These are phyloP conservation scores for Huso huso DNA, from an alignment of 2,797 vertebrate genomes.

Conservation along the genomic window DNA sequence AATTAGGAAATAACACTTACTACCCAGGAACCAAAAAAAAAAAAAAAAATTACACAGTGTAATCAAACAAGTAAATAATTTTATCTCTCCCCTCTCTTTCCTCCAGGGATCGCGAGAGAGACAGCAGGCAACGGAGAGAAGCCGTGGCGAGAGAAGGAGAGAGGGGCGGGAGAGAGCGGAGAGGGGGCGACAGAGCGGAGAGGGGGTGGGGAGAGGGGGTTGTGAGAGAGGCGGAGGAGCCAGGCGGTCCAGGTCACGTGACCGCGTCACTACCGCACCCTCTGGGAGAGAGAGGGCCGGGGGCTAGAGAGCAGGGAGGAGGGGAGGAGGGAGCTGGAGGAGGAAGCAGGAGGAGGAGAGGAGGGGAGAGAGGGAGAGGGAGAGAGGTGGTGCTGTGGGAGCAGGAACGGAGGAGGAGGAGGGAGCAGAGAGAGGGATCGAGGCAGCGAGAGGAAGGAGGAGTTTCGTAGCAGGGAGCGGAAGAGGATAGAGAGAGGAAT, in stretches of 20 bases:
- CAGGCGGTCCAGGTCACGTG: conserved; percentile 68
- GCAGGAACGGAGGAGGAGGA: conserved; percentile 2
- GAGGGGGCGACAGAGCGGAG: conserved; percentile 55
- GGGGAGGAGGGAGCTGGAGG: conserved; percentile 16
- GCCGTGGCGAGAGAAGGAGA: conserved; percentile 58
- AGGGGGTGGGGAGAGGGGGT: conserved; percentile 67
- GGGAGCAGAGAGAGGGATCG: conserved; percentile 40
- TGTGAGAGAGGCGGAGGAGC: conserved; percentile 63
- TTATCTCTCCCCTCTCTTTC: conserved; percentile 26
- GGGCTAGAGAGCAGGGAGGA: conserved; percentile 45
- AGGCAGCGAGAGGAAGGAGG: conserved; percentile 42
- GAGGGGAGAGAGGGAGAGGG: not conserved
- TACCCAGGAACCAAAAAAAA: no score
- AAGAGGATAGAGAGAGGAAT: conserved; percentile 69
- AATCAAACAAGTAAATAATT: not conserved
- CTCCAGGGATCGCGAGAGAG: conserved; percentile 28
- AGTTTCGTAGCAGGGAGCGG: conserved; percentile 43
- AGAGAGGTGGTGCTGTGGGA: conserved; percentile 1
- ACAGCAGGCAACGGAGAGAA: conserved; percentile 39
- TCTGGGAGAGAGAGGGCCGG: conserved; percentile 48
- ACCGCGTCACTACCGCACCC: no score
- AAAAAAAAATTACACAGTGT: no score
- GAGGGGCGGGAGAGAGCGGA: conserved; percentile 71
- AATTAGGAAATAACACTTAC: no score
- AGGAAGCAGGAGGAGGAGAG: conserved; percentile 9